Base-by-base conservation (phyloP, 2,113 vertebrate genomes). In the Ammodytes marinus region DNA sequence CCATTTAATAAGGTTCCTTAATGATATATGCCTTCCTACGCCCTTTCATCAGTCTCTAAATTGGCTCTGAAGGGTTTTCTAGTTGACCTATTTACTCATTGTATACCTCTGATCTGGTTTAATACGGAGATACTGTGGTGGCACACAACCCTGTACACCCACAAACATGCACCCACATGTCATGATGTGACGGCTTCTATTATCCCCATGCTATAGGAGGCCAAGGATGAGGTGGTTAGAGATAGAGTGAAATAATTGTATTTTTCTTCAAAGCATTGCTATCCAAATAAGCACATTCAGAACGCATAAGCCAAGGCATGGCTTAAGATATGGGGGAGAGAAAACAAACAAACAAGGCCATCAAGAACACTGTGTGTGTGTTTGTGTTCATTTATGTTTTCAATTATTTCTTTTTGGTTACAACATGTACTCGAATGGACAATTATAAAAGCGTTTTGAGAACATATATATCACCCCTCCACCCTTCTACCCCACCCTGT, bases 21-120 rank as follows among this genome's bases (percentile, higher is more conserved):
- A 89, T 86, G 78, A 88, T 90, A 87, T 80, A 90, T 86, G 77
- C 63, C 88, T 91, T 90, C 89, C 90, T 84, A 91, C 88, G 76
- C 87, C 86, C 81, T 88, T 91, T 88, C 88, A 88, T 93, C 89
- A 88, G 79, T 66, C 84, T 88, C 77, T 90, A 87, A 92, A 93
- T 93, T 91, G 91, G 87, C 89, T 91, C 85, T 89, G 87, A 87
- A 87, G 89, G 85, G 74, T 78, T 92, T 27, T 86, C 69, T 83
- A 71, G 89, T 87, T 91, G 91, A 94, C 92, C 91, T 90, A 93
- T 92, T 93, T 94, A 88, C 76, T 89, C 87, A 84, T 81, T 93
- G 82, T 91, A 27, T 27, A 64, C 65, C 66, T 77, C 50, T 89
- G 86, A 92, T 92, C 65, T 88, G 88, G 85, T 91, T 27, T 91